phyloP scores from a whole-genome alignment of 2,888 invertebrate species.

The Invenusta paracnida region DNA sequence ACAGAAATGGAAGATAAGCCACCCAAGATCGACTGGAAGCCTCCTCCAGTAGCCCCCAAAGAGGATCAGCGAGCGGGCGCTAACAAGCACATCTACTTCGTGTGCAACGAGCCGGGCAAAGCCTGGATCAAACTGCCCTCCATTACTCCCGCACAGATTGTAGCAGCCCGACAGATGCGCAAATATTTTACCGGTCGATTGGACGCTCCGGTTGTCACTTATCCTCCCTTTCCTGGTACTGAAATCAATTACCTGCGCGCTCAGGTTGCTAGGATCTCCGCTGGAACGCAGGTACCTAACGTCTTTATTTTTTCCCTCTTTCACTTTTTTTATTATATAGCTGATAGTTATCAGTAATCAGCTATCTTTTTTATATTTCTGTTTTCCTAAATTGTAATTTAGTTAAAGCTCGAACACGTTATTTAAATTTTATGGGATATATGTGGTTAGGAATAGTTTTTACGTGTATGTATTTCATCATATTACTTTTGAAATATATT shows the following conservation, averaged over 20 bases:
- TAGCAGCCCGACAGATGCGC: slow-evolving; percentile 64
- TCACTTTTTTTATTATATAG: too few relatives aligned
- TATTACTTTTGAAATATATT: too few relatives aligned
- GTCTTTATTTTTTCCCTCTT: too few relatives aligned
- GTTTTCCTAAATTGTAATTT: too few relatives aligned
- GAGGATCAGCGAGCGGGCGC: slow-evolving; percentile 72
- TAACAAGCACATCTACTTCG: slow-evolving; percentile 72
- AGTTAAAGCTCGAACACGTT: too few relatives aligned
- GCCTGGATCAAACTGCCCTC: slow-evolving; percentile 74
- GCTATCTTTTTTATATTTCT: too few relatives aligned
- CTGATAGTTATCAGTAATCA: too few relatives aligned
- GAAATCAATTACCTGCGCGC: slow-evolving; percentile 74
- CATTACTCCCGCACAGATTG: slow-evolving; percentile 69
- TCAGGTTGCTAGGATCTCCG: slow-evolving; percentile 71
- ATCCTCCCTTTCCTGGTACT: slow-evolving; percentile 73
- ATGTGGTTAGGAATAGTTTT: too few relatives aligned
- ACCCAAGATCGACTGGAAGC: slow-evolving; percentile 65
- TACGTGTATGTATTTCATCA: too few relatives aligned
- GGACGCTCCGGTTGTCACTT: slow-evolving; percentile 67
- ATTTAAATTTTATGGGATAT: too few relatives aligned
- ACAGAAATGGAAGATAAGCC: slow-evolving; percentile 30
- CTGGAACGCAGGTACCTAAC: slow-evolving; percentile 36
- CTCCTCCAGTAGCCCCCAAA: slow-evolving; percentile 66
- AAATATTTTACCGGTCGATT: slow-evolving; percentile 65
- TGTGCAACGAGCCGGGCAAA: slow-evolving; percentile 70